Base-by-base conservation (phyloP, 2,113 vertebrate species). In the Myiozetetes cayanensis region DNA sequence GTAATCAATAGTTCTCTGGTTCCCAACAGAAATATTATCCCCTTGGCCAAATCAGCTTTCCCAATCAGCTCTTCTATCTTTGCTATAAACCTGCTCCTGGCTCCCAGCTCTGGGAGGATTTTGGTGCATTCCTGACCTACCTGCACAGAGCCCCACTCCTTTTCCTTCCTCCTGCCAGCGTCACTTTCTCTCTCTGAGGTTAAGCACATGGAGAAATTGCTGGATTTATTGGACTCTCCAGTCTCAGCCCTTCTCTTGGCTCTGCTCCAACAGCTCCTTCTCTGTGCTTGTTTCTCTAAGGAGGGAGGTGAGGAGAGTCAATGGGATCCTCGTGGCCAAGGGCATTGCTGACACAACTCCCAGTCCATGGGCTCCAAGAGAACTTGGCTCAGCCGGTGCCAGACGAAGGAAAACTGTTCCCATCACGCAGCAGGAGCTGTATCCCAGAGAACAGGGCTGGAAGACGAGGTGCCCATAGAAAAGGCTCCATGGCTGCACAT, bases 1-100 rank as follows among this genome's bases (percentile, higher is more conserved):
- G 76, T 44, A 86, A 96, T 90, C 94, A 52, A 89, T 93, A 93
- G 89, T 41, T 86, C 75, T 73, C 79, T 78, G 50, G 18, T 91
- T 91, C 55, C 70, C 62, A 91, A 35, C 0, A 4, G 85, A 94
- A 89, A 80, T 37, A 77, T 49, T 52, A 87, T 19, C 68, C 65
- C 50, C 73, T 46, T 37, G 24, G 85, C 68, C 76, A 88, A 85
- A 93, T 55, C 49, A 73, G 62, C 53, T 59, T 77, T 58, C 68
- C 76, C 86, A 88, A 93, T 53, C 53, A 70, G 58, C 53, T 59
- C 74, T 93, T 90, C 73, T 37, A 3, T 75, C 85, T 80, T 37
- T 52, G 76, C 55, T 76, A 41, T 23, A 78, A 96, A 88, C 13
- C 10, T n/a, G 9, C 33, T 59, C 74, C 67, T 55, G 70, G 33